Evolutionary conservation across 2,797 vertebrate genomes (phyloP).

Genomic region (Decapterus maruadsi): DNA sequence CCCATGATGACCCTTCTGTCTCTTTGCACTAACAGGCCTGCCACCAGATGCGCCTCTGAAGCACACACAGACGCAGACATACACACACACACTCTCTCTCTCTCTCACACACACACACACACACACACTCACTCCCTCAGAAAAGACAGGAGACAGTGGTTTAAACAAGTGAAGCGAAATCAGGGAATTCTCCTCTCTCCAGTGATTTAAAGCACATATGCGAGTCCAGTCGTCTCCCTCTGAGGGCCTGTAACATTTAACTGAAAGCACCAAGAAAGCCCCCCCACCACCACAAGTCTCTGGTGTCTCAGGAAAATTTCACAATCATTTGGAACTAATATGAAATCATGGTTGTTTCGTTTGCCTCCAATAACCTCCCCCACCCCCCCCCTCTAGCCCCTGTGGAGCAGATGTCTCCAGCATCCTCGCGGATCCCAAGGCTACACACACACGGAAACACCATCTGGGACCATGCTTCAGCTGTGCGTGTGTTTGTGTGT

Average conservation of each 20-base stretch:
- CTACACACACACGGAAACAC: slow-evolving; percentile 83
- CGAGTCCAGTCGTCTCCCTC: slow-evolving; percentile 54
- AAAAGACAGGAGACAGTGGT: slow-evolving; percentile 63
- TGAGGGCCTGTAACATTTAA: slow-evolving; percentile 59
- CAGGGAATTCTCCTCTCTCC: slow-evolving; percentile 61
- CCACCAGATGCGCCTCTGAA: slow-evolving; percentile 85
- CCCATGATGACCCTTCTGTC: slow-evolving; percentile 86
- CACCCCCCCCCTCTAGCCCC: slow-evolving; percentile 65
- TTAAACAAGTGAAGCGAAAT: slow-evolving; percentile 67
- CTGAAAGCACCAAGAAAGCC: slow-evolving; percentile 62
- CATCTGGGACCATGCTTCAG: slow-evolving; percentile 86
- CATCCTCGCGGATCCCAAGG: slow-evolving; percentile 82
- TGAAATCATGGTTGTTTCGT: slow-evolving; percentile 77
- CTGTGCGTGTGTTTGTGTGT: slow-evolving; percentile 64
- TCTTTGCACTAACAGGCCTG: slow-evolving; percentile 85
- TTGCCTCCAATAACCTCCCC: slow-evolving; percentile 72
- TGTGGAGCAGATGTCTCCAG: slow-evolving; percentile 87
- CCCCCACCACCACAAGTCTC: slow-evolving; percentile 60
- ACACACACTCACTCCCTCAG: slow-evolving; percentile 34
- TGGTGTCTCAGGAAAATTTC: slow-evolving; percentile 72
- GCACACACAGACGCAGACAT: slow-evolving; percentile 45
- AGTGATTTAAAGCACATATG: slow-evolving; percentile 69
- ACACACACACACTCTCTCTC: slow-evolving; percentile 17
- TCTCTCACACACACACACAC: slow-evolving; percentile 30
- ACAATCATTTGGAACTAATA: slow-evolving; percentile 82